Evolutionary conservation across 2,113 vertebrate species (phyloP), one percentile per base, ranked within the genome.

Genomic region (Scomber scombrus): DNA sequence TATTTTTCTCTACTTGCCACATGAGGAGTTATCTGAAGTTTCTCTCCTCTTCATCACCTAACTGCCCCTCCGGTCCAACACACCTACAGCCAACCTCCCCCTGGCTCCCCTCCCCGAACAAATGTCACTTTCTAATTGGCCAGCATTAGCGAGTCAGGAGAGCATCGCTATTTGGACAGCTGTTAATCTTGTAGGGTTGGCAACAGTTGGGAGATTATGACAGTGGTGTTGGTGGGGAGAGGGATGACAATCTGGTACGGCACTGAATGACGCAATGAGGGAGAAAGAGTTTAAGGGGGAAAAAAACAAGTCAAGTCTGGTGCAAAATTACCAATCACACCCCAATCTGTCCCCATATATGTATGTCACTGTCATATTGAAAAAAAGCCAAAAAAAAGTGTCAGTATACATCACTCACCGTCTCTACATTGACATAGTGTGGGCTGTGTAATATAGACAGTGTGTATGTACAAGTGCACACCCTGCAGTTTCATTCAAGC

Each of bases 41-140:
- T 50, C 16, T 40, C 19, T 12, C 21, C 3, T 21, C 10, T 43
- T 47, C 73, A 47, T 66, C 47, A 51, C 62, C 31, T 68, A 26
- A 13, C 54, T 47, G 43, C 63, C 46, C 50, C 70, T 57, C 66
- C 56, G n/a, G 2, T 16, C 14, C 16, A 29, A 43, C 15, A 13
- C 74, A 69, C 34, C 15, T 18, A 57, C 56, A 16, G 11, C 55
- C 8, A 40, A 26, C 12, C 43, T 18, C 29, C 34, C 29, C 45
- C 9, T 40, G 7, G 34, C 31, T 0, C 49, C 64, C 5, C 8
- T 4, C 51, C 15, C 64, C 26, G 47, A 52, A 74, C 43, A 74
- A 85, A 85, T 71, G 68, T 82, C 69, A 29, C 29, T 87, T 57
- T 82, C 45, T 82, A 78, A 92, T 75, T 84, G 80, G 63, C 66